Percentiles rank a stretch among this genome's conserved stretches.
These are phyloP conservation scores for Dicrurus megarhynchus DNA, from an alignment of 2,113 vertebrate genomes.

Conservation along the genomic window DNA sequence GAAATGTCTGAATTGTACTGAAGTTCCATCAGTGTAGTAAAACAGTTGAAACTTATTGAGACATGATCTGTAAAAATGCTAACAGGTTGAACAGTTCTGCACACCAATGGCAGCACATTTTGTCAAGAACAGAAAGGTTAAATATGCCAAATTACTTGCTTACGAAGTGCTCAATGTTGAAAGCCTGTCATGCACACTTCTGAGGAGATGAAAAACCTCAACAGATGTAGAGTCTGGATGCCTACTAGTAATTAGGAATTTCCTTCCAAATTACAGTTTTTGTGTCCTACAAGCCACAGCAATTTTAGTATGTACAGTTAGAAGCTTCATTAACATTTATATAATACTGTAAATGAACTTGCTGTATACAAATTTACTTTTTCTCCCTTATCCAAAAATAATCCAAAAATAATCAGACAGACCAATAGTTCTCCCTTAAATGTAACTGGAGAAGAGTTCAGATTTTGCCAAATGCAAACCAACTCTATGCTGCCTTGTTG, in stretches of 20 bases:
- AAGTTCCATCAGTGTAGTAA: background rate
- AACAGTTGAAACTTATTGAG: background rate
- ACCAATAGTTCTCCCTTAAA: background rate
- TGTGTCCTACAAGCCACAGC: background rate
- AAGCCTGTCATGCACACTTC: background rate
- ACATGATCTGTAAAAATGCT: background rate
- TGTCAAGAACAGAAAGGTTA: background rate
- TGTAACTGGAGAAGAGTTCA: background rate
- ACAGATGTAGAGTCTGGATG: background rate
- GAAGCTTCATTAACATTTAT: background rate
- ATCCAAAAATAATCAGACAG: background rate
- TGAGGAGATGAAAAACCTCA: background rate
- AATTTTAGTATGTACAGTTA: background rate
- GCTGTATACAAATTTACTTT: background rate
- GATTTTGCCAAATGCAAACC: background rate
- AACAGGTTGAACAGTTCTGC: background rate
- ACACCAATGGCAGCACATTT: background rate
- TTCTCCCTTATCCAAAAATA: background rate
- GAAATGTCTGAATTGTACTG: background rate
- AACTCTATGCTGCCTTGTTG: background rate
- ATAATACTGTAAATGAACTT: background rate
- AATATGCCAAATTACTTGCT: background rate
- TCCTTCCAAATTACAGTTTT: background rate
- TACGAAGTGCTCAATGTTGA: background rate
- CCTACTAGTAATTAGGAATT: background rate